Evolutionary conservation across 2,113 vertebrate species (phyloP), one percentile per base, ranked within the genome.

Genomic region (Lagopus leucura): DNA sequence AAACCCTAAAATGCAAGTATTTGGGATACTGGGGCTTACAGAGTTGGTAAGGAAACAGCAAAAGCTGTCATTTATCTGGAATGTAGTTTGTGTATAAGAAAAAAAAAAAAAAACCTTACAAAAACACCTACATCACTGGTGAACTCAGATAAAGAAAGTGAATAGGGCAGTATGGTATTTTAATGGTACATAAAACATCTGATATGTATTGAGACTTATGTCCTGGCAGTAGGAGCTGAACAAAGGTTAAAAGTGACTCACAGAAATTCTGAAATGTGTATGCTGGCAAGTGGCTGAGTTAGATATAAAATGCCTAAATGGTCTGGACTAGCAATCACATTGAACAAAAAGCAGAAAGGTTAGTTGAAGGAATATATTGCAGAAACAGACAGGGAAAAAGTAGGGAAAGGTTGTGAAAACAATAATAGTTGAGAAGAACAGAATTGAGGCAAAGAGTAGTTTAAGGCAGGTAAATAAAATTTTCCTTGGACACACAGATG

Each of bases 101-200:
- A 12, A 21, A n/a, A 38, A 38, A 6, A 17, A 6, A 16, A 43
- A 11, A 40, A 40, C 11, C 42, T 17, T 4, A 27, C 15, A 58
- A 34, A n/a, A 58, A 34, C 7, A 58, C 11, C 19, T 20, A 20
- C 57, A 20, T 34, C 57, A 34, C 67, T 48, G 34, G 15, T 84
- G 4, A 36, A 50, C 58, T 92, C 47, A 61, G 27, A 55, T 80
- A 54, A 76, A 86, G 48, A 54, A 94, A 92, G 50, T 42, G 87
- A 86, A 74, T 91, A 63, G 4, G 13, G 54, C 54, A 76, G 19
- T 58, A 79, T 47, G n/a, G n/a, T 86, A 42, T 94, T 95, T 92
- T 93, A 94, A 91, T 92, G 47, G 78, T 84, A 74, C 7, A 10
- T 92, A 77, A 92, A 95, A 21, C 32, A 69, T 94, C 77, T 94